These are phyloP conservation scores for Turritopsis dohrnii DNA, from an alignment of 30 jellyfish, hydroid and myxozoan genomes.

Conservation along the genomic window DNA sequence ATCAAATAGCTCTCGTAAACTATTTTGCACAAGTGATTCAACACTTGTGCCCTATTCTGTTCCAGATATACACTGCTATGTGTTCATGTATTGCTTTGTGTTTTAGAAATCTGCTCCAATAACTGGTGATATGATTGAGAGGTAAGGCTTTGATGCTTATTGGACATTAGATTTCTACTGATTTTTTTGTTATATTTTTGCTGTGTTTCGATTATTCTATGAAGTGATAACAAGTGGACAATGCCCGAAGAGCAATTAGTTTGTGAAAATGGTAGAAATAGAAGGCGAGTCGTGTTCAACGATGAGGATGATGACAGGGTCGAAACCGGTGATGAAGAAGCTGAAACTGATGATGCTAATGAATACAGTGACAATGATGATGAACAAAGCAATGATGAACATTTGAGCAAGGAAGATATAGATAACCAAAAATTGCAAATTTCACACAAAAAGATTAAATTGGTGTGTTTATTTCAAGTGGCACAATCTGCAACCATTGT, in stretches of 20 bases:
- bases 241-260: constrained; percentile 40
- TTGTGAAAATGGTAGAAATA: constrained; percentile 36
- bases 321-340: constrained; percentile 44
- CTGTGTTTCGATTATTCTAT: neutral
- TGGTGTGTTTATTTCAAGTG: neutral
- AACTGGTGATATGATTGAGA: constrained; percentile 4
- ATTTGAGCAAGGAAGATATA: neutral
- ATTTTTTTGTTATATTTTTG: neutral
- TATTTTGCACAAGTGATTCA: too few relatives aligned
- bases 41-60: too few relatives aligned
- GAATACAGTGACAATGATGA: constrained; percentile 23
- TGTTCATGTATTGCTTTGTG: neutral
- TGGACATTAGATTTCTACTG: too few relatives aligned
- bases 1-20: too few relatives aligned
- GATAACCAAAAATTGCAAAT: neutral
- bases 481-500: neutral
- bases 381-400: constrained; percentile 12
- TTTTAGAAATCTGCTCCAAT: constrained; percentile 21
- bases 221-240: constrained; percentile 66
- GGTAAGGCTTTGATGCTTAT: neutral
- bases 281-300: constrained; percentile 59
- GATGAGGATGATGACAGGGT: constrained; percentile 35
- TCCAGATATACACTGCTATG: too few relatives aligned
- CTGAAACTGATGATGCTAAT: constrained; percentile 37
- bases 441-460: neutral